A percentile compares a stretch with the other conserved stretches of the same genome.
Evolutionary conservation across 2,888 invertebrate genomes (phyloP).

Genomic region (Lypha dubia): DNA sequence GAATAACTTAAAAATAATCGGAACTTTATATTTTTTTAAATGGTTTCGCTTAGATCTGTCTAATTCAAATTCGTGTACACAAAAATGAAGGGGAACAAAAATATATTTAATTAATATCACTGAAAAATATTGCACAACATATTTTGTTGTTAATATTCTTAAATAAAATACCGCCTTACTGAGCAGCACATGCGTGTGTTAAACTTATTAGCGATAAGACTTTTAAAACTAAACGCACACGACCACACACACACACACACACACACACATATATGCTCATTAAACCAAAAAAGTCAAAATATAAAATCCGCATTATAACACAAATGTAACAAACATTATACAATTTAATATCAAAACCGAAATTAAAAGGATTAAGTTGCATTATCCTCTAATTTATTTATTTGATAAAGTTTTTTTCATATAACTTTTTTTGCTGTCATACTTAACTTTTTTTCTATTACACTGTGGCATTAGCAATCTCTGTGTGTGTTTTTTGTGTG

Average conservation of each 20-base stretch:
- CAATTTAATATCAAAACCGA: constrained; percentile 66
- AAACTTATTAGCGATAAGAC: constrained; percentile 56
- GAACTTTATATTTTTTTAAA: too few relatives aligned
- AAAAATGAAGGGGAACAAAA: too few relatives aligned
- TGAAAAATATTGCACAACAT: too few relatives aligned
- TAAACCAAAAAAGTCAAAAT: constrained; percentile 36
- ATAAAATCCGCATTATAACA: constrained; percentile 48
- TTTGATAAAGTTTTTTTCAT: constrained; percentile 66
- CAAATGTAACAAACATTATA: constrained; percentile 59
- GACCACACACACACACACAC: too few relatives aligned
- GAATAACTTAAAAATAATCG: too few relatives aligned
- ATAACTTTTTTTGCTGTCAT: constrained; percentile 42
- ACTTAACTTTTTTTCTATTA: constrained; percentile 49
- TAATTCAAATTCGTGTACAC: too few relatives aligned
- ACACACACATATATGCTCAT: too few relatives aligned
- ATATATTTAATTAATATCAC: too few relatives aligned
- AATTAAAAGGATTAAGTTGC: constrained; percentile 80
- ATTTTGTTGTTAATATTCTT: neutral
- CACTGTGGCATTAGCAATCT: constrained; percentile 45
- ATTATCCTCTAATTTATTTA: constrained; percentile 80
- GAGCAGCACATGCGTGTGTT: constrained; percentile 22
- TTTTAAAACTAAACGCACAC: neutral
- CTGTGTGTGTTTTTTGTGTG: constrained; percentile 12
- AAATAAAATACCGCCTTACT: neutral
- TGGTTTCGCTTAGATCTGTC: too few relatives aligned